Evolutionary conservation across 2,888 invertebrate species (phyloP).

Genomic region (Lasioglossum zephyrum): DNA sequence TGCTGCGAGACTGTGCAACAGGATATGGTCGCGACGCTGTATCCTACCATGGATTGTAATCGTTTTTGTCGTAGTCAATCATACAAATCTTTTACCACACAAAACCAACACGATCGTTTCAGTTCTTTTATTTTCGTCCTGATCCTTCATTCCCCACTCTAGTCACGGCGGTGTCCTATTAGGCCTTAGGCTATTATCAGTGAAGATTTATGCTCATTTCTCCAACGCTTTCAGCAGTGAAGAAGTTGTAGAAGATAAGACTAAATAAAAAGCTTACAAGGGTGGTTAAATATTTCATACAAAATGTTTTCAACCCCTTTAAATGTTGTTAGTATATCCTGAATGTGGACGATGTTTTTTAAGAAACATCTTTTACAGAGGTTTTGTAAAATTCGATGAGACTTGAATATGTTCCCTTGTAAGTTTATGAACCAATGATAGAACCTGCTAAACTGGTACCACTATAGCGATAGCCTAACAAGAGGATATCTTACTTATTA

Average conservation of each 20-base stretch:
- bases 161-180: background rate
- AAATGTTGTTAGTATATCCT: background rate
- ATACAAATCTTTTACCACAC: slow-evolving; percentile 43
- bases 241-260: background rate
- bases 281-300: background rate
- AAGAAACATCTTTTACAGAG: background rate
- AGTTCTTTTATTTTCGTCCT: slow-evolving; percentile 13
- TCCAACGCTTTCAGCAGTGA: background rate
- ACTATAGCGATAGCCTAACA: background rate
- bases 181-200: background rate
- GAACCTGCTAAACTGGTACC: background rate
- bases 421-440: background rate
- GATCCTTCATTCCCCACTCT: background rate
- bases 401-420: background rate
- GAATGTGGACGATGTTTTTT: background rate
- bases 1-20: slow-evolving; percentile 23
- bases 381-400: background rate
- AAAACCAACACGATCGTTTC: background rate
- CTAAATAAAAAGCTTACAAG: background rate
- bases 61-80: slow-evolving; percentile 43
- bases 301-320: background rate
- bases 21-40: slow-evolving; percentile 22
- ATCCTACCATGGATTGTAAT: slow-evolving; percentile 42
- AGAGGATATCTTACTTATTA: background rate
- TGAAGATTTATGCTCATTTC: background rate